phyloP scores from a whole-genome alignment of 2,888 invertebrate species.

The Tiliacea citrago region DNA sequence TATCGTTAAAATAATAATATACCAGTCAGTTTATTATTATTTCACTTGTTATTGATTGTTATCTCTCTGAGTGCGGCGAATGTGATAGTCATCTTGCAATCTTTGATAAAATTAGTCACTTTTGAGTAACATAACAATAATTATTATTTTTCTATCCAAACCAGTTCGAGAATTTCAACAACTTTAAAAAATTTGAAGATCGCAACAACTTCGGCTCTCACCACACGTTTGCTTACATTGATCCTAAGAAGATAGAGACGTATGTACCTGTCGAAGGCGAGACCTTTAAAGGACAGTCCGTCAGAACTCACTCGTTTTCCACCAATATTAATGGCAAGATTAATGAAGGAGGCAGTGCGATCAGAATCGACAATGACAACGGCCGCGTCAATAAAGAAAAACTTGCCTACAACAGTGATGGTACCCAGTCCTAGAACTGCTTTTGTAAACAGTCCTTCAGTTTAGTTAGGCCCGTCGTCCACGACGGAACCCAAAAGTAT shows the following conservation, averaged over 20 bases:
- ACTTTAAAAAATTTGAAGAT: background rate
- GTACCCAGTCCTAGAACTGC: background rate
- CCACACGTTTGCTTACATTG: background rate
- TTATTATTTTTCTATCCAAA: background rate
- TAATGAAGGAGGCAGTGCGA: constrained; percentile 25
- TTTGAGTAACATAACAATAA: background rate
- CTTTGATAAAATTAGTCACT: background rate
- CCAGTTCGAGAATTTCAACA: constrained; percentile 5
- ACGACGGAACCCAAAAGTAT: background rate
- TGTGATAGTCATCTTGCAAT: no score
- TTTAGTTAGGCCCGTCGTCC: background rate
- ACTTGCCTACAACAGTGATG: constrained; percentile 2
- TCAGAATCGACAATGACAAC: constrained; percentile 39
- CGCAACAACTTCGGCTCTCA: background rate
- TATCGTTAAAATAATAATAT: no score
- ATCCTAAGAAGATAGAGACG: constrained; percentile 31
- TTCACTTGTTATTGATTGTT: background rate
- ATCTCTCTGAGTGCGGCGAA: background rate
- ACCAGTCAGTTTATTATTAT: no score
- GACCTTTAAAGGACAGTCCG: background rate
- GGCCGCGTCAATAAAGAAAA: constrained; percentile 36
- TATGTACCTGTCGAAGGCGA: constrained; percentile 34
- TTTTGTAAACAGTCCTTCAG: background rate
- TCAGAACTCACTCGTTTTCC: constrained; percentile 1
- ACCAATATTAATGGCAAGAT: constrained; percentile 44